A percentile compares a stretch with the other conserved stretches of the same genome.
Evolutionary conservation across 2,797 vertebrate species (phyloP).

Genomic region (Ispidina picta): DNA sequence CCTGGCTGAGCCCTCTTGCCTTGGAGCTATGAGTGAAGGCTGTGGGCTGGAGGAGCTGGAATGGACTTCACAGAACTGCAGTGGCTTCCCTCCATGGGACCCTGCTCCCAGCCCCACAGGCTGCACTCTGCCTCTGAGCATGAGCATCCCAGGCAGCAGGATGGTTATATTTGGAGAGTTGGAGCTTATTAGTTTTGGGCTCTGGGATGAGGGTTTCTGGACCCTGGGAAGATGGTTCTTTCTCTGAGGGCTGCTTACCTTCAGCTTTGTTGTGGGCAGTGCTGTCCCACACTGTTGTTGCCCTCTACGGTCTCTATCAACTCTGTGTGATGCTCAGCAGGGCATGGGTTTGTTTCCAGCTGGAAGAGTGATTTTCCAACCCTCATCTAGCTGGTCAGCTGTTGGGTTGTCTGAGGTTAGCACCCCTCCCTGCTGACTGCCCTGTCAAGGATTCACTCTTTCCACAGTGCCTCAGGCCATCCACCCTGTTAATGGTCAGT

Average conservation of each 20-base stretch:
- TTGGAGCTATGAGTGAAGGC: neutral
- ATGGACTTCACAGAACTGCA: neutral
- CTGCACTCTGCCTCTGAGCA: neutral
- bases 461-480: neutral
- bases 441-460: conserved; percentile 4
- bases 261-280: neutral
- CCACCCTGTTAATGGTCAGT: neutral
- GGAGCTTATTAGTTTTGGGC: neutral
- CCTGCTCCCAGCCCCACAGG: rapidly evolving
- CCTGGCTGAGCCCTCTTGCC: neutral
- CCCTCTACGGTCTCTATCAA: neutral
- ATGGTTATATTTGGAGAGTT: neutral
- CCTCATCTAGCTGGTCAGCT: neutral
- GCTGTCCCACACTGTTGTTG: neutral
- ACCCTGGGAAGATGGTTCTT: neutral
- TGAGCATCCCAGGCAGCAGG: neutral
- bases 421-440: neutral
- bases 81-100: neutral
- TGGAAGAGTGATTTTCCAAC: neutral
- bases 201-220: neutral
- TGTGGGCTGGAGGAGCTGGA: neutral
- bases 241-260: neutral
- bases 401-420: neutral
- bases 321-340: neutral
- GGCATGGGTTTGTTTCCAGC: neutral